Base-by-base conservation (phyloP, 2,797 vertebrate species). In the Oophaga sylvatica region DNA sequence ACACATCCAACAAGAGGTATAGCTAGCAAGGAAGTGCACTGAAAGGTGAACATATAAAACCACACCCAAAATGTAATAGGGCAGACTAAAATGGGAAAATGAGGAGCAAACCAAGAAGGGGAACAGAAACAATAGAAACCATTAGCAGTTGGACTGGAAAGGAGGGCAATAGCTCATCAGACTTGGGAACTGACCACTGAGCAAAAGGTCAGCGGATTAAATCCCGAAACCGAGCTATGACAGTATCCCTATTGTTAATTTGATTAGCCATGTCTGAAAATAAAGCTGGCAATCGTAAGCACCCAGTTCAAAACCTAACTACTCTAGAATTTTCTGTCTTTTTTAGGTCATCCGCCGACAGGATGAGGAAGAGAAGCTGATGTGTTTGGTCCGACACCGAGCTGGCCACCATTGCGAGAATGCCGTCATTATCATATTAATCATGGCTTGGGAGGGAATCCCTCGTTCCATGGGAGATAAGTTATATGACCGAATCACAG, bases 361-460 rank as follows among this genome's bases (percentile, higher is more conserved):
- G 90, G 96, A 95, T 26, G 94, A 96, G 78, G 96, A 95, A 71
- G 98, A 99, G 95, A 99, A 99, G 91, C 92, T 99, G 84, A 92
- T 99, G 85, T 99, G 97, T 91, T 90, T 99, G 94, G 98, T 99
- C 81, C 95, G 97, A 15, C 96, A 97, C n/a, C 96, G 98, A 0
- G 95, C 96, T 0, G 98, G 98, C 70, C 98, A 99, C 94, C 97
- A 96, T 93, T 99, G 98, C 94, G 96, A 94, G 91, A 97, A 99
- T 0, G 96, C 98, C 0, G 95, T 98, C 91, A 97, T 99, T 87
- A 95, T 99, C 93, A 97, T 99, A 90, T 95, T 99, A 90, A 99
- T 99, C 92, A 92, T 99, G 94, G 97, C 96, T 81, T 99, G 98
- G 98, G 98, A 99, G 92, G 98, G 98, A 29, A 97, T 99, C 84